Evolutionary conservation across 1,140 invertebrate genomes (phyloP).

Genomic region (Tachypleus tridentatus): DNA sequence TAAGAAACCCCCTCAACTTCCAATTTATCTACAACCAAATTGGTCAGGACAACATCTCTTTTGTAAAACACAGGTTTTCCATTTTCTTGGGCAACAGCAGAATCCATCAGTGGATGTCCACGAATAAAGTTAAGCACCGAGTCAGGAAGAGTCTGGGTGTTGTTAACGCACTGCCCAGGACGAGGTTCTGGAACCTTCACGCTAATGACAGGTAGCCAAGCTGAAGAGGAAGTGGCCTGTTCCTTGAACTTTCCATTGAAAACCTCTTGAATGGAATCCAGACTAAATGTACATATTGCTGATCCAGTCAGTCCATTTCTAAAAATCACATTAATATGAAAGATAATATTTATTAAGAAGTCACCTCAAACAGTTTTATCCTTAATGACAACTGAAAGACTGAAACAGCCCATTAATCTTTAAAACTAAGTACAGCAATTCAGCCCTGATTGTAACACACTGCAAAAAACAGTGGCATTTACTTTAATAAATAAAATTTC

Average conservation of each 20-base stretch:
- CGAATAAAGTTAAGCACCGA: conserved; percentile 88
- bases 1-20: conserved; percentile 62
- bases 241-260: conserved; percentile 87
- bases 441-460: no score
- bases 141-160: conserved; percentile 64
- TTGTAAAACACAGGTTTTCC: conserved; percentile 82
- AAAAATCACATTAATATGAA: background rate
- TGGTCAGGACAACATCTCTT: conserved; percentile 70
- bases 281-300: conserved; percentile 84
- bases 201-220: conserved; percentile 79
- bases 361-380: no score
- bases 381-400: no score
- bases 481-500: no score
- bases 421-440: no score
- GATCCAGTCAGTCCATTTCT: conserved; percentile 84
- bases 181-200: conserved; percentile 76
- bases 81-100: conserved; percentile 74
- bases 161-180: conserved; percentile 78
- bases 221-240: conserved; percentile 71
- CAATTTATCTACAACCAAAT: conserved; percentile 71
- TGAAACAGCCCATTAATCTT: no score
- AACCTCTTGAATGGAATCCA: conserved; percentile 73
- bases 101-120: conserved; percentile 90
- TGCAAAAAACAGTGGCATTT: no score
- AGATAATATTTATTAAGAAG: no score